Conservation (phyloP, 37 sponge, comb jelly and placozoan species). For the Cliona cf. orientalis region DNA sequence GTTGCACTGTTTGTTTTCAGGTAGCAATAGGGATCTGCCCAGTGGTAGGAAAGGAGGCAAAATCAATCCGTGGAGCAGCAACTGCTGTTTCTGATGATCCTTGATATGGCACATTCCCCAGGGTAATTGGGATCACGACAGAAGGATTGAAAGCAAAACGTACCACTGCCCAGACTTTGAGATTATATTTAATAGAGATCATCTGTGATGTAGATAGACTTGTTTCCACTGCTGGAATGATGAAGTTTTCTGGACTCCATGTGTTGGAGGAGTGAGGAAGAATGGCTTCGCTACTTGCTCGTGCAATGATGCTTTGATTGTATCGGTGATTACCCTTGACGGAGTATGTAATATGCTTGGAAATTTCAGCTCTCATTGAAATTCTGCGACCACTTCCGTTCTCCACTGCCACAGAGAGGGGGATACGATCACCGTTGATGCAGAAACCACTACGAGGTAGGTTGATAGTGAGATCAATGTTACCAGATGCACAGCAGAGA, state of each 20-base stretch:
- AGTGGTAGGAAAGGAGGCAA: neutral
- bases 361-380: neutral
- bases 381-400: neutral
- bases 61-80: neutral
- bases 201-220: too few species aligned
- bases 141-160: too few species aligned
- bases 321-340: neutral
- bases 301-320: neutral
- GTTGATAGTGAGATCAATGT: conserved; percentile 9
- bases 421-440: neutral
- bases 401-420: neutral
- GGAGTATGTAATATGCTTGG: neutral
- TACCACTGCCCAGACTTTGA: too few species aligned
- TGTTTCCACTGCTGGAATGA: too few species aligned
- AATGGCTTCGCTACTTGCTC: neutral
- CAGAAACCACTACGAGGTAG: conserved; percentile 42
- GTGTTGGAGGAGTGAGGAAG: too few species aligned
- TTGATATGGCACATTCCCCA: too few species aligned
- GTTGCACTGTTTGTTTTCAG: too few species aligned
- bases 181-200: too few species aligned
- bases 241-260: too few species aligned
- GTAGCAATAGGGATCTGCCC: too few species aligned
- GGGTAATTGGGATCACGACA: too few species aligned
- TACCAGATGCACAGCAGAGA: conserved; percentile 50
- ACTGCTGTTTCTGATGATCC: neutral